Evolutionary conservation across 2,113 vertebrate species (phyloP), one percentile per base, ranked within the genome.

Genomic region (Alces alces): DNA sequence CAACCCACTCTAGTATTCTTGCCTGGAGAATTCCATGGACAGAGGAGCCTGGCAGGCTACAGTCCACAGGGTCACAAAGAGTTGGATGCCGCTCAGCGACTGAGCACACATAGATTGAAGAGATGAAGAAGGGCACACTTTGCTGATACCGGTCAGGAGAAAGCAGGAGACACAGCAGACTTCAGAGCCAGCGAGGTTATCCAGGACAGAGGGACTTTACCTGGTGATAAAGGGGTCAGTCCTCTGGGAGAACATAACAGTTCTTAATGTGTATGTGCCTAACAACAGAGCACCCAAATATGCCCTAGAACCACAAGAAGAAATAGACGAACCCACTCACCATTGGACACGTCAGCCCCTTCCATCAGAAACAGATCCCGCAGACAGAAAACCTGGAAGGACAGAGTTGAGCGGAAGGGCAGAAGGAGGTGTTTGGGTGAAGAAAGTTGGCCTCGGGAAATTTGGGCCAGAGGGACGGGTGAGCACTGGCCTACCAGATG

Each of bases 51-150:
- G n/a, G n/a, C 4, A 2, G 66, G 66, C n/a, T 70, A 23, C 9
- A 36, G 66, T 39, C 66, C 66, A 39, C 6, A 9, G 66, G 10
- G 10, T 11, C 21, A 9, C 66, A 39, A 12, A 70, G n/a, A 70
- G 10, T 0, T 23, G 66, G 66, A 39, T 19, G 11, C n/a, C 2
- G 11, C 19, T 70, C n/a, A 12, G n/a, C 5, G 0, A 39, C n/a
- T 0, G 19, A 21, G n/a, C 66, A 2, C n/a, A 11, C 2, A 0
- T 23, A 14, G 7, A 36, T 0, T 5, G 80, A 54, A 23, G 79
- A 17, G 50, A 55, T 16, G 80, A n/a, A 23, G 47, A 23, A 83
- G 17, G 30, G 14, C 11, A 7, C 19, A 3, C 79, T 21, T 7
- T 23, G 79, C 50, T 23, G 13, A 54, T 60, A 27, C 10, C 66